phyloP scores from a whole-genome alignment of 2,888 invertebrate species.

The Chesias legatella region DNA sequence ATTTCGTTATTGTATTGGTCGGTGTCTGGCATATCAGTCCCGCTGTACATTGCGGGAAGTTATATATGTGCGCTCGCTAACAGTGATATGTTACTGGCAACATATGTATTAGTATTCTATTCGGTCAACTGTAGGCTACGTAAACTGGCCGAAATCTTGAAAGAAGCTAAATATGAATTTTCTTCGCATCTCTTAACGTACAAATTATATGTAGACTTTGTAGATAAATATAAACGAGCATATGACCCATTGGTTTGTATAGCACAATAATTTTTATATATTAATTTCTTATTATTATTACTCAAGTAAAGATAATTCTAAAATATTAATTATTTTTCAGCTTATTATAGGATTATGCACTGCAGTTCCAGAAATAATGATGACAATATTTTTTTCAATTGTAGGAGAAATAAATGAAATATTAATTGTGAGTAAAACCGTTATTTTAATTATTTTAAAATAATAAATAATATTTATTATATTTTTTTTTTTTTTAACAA shows the following conservation, averaged over 20 bases:
- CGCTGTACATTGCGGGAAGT: too few relatives aligned
- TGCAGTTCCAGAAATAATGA: conserved; percentile 4
- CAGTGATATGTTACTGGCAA: background rate
- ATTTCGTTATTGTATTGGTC: too few relatives aligned
- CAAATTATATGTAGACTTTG: too few relatives aligned
- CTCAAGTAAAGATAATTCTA: background rate
- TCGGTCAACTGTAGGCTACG: background rate
- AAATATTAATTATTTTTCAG: background rate
- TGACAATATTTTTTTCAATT: background rate
- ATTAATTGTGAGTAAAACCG: background rate
- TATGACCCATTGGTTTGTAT: conserved; percentile 2
- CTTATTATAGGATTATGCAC: background rate
- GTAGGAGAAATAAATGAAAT: background rate
- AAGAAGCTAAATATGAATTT: background rate
- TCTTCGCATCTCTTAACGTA: background rate
- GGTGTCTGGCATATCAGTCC: too few relatives aligned
- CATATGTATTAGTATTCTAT: background rate
- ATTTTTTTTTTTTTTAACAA: too few relatives aligned
- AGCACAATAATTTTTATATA: too few relatives aligned
- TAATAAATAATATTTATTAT: too few relatives aligned
- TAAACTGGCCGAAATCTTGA: background rate
- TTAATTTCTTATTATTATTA: too few relatives aligned
- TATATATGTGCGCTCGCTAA: too few relatives aligned
- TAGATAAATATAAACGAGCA: too few relatives aligned
- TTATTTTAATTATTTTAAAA: too few relatives aligned